Conservation (phyloP, 2,113 vertebrate species). For the Struthidea cinerea region DNA sequence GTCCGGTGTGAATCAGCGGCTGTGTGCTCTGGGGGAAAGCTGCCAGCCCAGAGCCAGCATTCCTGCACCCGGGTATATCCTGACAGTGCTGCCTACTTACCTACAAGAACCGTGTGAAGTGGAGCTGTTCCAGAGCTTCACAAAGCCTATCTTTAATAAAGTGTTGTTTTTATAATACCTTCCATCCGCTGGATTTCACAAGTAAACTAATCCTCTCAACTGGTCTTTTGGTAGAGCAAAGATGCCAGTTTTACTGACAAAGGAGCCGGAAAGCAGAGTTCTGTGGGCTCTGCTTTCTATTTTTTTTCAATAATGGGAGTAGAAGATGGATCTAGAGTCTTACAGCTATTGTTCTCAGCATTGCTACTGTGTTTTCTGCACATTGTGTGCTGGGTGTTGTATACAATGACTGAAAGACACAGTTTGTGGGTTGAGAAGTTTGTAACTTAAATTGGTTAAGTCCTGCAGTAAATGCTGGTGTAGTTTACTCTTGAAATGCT, state of each 20-base stretch:
- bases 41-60: not conserved
- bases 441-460: not conserved
- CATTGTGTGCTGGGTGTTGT: not conserved
- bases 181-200: slow-evolving; percentile 45
- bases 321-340: not conserved
- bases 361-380: not conserved
- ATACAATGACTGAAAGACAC: not conserved
- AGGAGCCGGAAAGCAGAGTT: not conserved
- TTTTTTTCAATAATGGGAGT: not conserved
- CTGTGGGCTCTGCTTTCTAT: too few relatives aligned
- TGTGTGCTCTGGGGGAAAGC: not conserved
- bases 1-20: not conserved
- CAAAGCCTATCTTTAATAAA: slow-evolving; percentile 55
- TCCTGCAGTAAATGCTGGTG: not conserved
- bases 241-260: slow-evolving; percentile 19
- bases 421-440: not conserved
- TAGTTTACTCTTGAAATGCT: not conserved
- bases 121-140: slow-evolving; percentile 46
- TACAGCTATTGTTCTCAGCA: not conserved
- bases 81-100: slow-evolving; percentile 42
- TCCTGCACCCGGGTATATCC: not conserved
- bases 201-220: slow-evolving; percentile 52
- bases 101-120: slow-evolving; percentile 24
- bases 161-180: slow-evolving; percentile 45
- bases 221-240: slow-evolving; percentile 15